Evolutionary conservation across 2,888 invertebrate genomes (phyloP).

Genomic region (Rhynchonema sp.): DNA sequence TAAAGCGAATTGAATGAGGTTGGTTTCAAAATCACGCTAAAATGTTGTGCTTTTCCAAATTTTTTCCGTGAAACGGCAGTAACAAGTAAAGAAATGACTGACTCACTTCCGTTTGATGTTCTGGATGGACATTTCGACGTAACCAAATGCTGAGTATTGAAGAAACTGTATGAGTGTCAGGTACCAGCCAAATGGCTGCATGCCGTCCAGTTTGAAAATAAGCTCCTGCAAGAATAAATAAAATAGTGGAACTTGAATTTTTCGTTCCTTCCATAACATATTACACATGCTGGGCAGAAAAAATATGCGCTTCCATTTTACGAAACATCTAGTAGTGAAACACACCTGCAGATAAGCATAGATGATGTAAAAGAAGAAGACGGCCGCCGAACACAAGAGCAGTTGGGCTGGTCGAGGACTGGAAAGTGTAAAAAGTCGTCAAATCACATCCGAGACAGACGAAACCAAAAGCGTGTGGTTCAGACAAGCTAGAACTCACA

Average conservation of each 20-base stretch:
- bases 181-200: conserved; percentile 73
- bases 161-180: conserved; percentile 75
- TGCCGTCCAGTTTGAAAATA: conserved; percentile 71
- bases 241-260: not conserved
- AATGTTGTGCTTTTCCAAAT: not conserved
- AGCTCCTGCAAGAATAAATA: conserved; percentile 43
- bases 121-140: conserved; percentile 46
- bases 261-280: no score
- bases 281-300: no score
- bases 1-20: no score
- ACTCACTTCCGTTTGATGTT: conserved; percentile 33
- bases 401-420: conserved; percentile 45
- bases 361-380: conserved; percentile 65
- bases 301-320: no score
- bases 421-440: no score
- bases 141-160: conserved; percentile 60
- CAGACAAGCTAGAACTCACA: no score
- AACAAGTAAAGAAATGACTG: conserved; percentile 11
- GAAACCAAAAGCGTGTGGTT: no score
- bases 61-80: not conserved
- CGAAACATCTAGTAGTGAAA: not conserved
- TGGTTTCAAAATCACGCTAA: no score
- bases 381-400: conserved; percentile 51
- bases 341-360: conserved; percentile 64
- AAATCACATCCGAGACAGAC: no score